phyloP scores from a whole-genome alignment of 2,797 vertebrate genomes.

The Steatocranus sp. region DNA sequence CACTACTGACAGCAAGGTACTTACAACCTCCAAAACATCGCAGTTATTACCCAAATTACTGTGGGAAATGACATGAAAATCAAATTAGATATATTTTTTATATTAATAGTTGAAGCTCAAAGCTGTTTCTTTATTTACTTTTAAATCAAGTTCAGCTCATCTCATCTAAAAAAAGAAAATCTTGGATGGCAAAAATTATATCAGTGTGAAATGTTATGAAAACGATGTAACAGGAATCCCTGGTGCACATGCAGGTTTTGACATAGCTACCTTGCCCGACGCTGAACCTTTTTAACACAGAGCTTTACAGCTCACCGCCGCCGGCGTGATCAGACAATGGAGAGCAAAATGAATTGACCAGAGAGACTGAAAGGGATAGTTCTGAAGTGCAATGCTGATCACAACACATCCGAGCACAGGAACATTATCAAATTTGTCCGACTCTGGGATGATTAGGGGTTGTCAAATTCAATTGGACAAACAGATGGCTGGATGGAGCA shows the following conservation, averaged over 20 bases:
- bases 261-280: not conserved
- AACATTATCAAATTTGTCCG: constrained; percentile 66
- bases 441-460: constrained; percentile 52
- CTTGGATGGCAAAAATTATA: not conserved
- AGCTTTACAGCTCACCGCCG: not conserved
- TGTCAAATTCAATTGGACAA: constrained; percentile 54
- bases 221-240: not conserved
- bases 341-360: constrained; percentile 4
- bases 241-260: not conserved
- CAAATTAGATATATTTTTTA: not conserved
- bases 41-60: not conserved
- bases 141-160: not conserved
- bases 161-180: not conserved
- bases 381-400: constrained; percentile 36
- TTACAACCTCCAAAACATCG: not conserved
- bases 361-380: constrained; percentile 31
- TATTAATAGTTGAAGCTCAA: not conserved
- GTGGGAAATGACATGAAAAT: not conserved
- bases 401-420: constrained; percentile 22
- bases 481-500: constrained; percentile 50
- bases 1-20: not conserved
- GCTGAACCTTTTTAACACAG: not conserved
- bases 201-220: not conserved
- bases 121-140: not conserved
- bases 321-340: constrained; percentile 18